phyloP scores from a whole-genome alignment of 35 echinoderm and acorn worm genomes.

The Apostichopus parvimensis region DNA sequence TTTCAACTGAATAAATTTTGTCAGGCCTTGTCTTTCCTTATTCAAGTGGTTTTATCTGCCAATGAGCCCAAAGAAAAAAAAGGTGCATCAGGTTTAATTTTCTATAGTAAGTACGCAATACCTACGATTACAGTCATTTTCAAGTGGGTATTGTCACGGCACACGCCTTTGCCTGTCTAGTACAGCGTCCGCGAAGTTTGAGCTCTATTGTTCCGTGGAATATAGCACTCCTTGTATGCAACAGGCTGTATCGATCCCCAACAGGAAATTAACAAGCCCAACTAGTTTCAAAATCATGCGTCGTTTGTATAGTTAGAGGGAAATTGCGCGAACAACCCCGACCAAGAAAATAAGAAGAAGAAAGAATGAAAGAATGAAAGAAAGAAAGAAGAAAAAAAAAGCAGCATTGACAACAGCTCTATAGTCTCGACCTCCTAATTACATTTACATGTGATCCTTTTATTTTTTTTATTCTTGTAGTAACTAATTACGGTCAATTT shows the following conservation, averaged over 20 bases:
- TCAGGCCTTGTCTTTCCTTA: background rate
- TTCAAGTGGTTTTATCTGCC: background rate
- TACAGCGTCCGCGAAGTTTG: too few species aligned
- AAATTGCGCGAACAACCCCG: slow-evolving; percentile 27
- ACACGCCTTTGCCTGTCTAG: background rate
- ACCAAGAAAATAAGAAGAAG: background rate
- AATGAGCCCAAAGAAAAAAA: background rate
- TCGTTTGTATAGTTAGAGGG: background rate
- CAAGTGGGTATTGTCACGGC: slow-evolving; percentile 29
- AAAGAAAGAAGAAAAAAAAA: too few species aligned
- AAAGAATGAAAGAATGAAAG: too few species aligned
- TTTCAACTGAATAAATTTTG: background rate
- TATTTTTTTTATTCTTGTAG: slow-evolving; percentile 1
- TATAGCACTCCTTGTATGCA: background rate
- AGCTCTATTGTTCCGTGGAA: background rate
- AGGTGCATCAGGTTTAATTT: background rate
- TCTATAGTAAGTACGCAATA: background rate
- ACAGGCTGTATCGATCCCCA: slow-evolving; percentile 24
- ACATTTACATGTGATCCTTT: slow-evolving; percentile 27
- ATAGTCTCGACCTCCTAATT: slow-evolving; percentile 5
- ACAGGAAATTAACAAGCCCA: slow-evolving; percentile 43
- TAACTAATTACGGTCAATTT: slow-evolving; percentile 29
- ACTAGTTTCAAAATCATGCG: background rate
- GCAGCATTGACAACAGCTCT: background rate
- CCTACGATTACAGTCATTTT: background rate